Evolutionary conservation across 1,140 invertebrate genomes (phyloP), one percentile per base, ranked within the genome.

Genomic region (Drosophila subpulchrella): DNA sequence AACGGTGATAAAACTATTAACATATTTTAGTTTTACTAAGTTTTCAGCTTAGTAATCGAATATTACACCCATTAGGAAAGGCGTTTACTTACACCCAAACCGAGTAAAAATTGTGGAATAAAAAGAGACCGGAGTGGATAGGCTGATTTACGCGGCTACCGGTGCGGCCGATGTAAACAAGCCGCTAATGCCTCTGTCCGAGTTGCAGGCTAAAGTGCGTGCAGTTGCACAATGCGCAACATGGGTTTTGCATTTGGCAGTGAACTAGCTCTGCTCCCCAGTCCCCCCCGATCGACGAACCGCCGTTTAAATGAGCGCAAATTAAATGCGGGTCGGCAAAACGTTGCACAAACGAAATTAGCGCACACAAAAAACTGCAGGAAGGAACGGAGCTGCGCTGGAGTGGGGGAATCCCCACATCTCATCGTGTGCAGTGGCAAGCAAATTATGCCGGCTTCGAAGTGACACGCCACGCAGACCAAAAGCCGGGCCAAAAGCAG

Each of bases 241-340:
- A 85, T 81, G 82, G 61, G 47, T 81, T 85, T 86, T 81, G 82
- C 82, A 85, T 85, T 85, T 85, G 82, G 71, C 74, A 41, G 65
- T 38, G 36, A 38, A 57, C 53, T 53, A 27, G 65, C 53, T 30
- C 11, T 17, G 30, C 27, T 3, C 36, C 44, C 27, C 6, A 15
- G 15, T n/a, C 36, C 48, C 50, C 66, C 20, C 17, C 41, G n/a
- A 27, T n/a, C 27, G 30, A 38, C 30, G 20, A 62, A 46, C 66
- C 63, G 58, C 77, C 77, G 81, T 67, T 85, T 70, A 85, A 85
- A 85, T 85, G 82, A 85, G 81, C 81, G 81, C 77, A 81, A 81
- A 85, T 86, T 85, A 85, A 85, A 85, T 85, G 78, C 82, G 82
- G 82, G 82, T 81, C 68, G 82, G 82, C 74, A 62, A 76, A 82